A percentile compares a stretch with the other conserved stretches of the same genome.
Evolutionary conservation across 2,113 vertebrate species (phyloP).

Genomic region (Lophius piscatorius): DNA sequence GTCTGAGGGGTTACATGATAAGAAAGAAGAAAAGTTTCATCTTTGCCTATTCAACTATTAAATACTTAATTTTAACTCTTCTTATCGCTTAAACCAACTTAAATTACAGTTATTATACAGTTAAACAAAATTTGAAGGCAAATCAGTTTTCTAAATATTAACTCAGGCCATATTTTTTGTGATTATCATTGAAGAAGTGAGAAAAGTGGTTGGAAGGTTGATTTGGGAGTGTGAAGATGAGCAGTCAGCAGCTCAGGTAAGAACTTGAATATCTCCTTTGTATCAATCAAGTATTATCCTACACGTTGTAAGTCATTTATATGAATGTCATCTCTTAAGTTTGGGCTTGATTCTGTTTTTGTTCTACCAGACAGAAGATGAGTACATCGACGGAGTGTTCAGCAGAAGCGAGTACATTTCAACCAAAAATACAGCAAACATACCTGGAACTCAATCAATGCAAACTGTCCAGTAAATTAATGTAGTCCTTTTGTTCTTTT

Average conservation of each 20-base stretch:
- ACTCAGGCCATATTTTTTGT: neutral
- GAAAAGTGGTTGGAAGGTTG: slow-evolving; percentile 69
- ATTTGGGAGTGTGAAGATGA: slow-evolving; percentile 79
- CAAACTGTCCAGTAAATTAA: too few relatives aligned
- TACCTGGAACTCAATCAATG: neutral
- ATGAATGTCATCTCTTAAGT: neutral
- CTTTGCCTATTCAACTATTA: neutral
- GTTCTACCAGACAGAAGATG: slow-evolving; percentile 10
- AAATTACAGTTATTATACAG: neutral
- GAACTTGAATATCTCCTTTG: neutral
- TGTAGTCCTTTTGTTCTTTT: slow-evolving; percentile 1
- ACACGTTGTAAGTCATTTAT: neutral
- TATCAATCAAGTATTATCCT: too few relatives aligned
- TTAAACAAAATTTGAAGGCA: too few relatives aligned
- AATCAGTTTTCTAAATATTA: neutral
- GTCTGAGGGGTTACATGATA: neutral
- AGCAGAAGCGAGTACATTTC: slow-evolving; percentile 14
- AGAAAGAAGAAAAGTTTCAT: neutral
- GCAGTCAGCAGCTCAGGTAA: slow-evolving; percentile 26
- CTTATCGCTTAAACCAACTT: neutral
- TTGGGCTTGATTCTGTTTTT: neutral
- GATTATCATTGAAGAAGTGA: slow-evolving; percentile 70
- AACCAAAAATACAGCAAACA: neutral
- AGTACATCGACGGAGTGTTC: slow-evolving; percentile 7
- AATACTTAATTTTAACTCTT: neutral